Evolutionary conservation across 2,113 vertebrate species (phyloP).

Genomic region (human (Homo sapiens)): GRCh38 chr5:55755501-55756000

Average conservation of each 20-base stretch:
- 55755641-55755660: background rate
- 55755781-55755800: background rate
- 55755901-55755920: background rate
- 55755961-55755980: background rate
- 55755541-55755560: background rate
- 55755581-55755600: background rate
- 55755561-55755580: background rate
- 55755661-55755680: background rate
- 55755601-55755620: background rate
- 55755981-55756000: background rate
- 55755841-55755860: background rate
- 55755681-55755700: background rate
- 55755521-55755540: background rate
- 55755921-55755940: background rate
- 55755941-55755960: background rate
- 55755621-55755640: background rate
- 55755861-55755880: background rate
- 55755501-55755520: background rate
- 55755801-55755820: background rate
- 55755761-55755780: background rate
- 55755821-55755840: background rate
- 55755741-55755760: background rate
- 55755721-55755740: background rate
- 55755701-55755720: background rate
- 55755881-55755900: background rate